These are phyloP conservation scores for Rhagophthalmus giganteus DNA, from an alignment of 2,888 invertebrate species.

Conservation along the genomic window DNA sequence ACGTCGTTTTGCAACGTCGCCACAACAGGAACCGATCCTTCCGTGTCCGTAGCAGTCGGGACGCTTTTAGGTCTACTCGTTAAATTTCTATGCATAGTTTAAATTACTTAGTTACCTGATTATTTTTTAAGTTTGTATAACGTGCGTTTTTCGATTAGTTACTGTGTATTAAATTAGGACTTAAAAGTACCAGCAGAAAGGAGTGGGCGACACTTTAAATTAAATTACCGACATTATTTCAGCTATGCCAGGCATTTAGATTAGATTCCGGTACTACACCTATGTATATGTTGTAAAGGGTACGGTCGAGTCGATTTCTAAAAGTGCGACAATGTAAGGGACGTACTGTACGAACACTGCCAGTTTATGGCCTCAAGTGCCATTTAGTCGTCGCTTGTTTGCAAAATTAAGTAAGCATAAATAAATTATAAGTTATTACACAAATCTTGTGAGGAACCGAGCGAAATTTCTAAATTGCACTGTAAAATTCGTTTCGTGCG, in stretches of 20 bases:
- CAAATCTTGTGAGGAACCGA: conserved; percentile 13
- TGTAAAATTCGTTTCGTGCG: conserved; percentile 1
- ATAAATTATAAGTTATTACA: conserved; percentile 7
- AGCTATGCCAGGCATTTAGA: conserved; percentile 25
- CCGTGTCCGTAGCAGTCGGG: conserved; percentile 18
- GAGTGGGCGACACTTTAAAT: conserved; percentile 9
- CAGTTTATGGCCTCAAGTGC: conserved; percentile 37
- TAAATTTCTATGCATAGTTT: conserved; percentile 10
- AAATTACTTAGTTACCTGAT: background rate
- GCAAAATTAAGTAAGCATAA: conserved; percentile 29
- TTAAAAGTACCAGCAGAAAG: background rate
- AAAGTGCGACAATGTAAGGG: conserved; percentile 11
- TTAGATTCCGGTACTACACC: conserved; percentile 18
- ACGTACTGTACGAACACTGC: conserved; percentile 36
- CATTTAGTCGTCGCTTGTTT: conserved; percentile 38
- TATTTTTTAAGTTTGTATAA: background rate
- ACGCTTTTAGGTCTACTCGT: conserved; percentile 11
- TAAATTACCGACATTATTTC: conserved; percentile 17
- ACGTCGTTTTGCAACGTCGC: conserved; percentile 75
- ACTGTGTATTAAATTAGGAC: background rate
- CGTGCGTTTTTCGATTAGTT: background rate
- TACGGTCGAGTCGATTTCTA: conserved; percentile 1
- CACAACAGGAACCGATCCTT: conserved; percentile 33
- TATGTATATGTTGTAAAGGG: conserved; percentile 12
- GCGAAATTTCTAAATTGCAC: conserved; percentile 16